These are phyloP conservation scores for Falco cherrug DNA, from an alignment of 2,797 vertebrate genomes.

Conservation along the genomic window DNA sequence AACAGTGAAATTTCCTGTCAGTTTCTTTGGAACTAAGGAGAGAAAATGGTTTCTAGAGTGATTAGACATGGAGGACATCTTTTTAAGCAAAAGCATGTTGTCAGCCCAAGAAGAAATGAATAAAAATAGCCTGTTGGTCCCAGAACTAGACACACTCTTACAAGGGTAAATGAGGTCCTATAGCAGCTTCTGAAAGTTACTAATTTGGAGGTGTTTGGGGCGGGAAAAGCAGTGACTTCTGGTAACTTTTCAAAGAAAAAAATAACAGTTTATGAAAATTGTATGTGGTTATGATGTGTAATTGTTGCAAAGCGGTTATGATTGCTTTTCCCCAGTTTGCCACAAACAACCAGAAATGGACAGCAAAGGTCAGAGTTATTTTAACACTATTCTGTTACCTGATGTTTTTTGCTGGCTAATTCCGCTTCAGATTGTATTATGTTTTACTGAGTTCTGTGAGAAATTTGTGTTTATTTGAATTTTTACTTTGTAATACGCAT, in stretches of 20 bases:
- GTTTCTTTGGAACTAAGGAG: neutral
- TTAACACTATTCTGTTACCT: neutral
- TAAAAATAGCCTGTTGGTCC: neutral
- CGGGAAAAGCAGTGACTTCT: neutral
- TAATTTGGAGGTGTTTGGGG: accelerated
- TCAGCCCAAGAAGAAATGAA: neutral
- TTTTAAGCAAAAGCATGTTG: neutral
- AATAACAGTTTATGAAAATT: neutral
- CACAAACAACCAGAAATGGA: neutral
- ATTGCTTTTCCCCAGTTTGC: neutral
- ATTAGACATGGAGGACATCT: neutral
- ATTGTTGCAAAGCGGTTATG: neutral
- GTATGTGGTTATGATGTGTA: neutral
- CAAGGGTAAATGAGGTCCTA: neutral
- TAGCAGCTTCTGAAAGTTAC: neutral
- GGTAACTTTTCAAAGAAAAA: neutral
- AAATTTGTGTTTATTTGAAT: neutral
- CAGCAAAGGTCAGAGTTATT: neutral
- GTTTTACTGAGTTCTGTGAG: neutral
- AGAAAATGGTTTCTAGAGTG: neutral
- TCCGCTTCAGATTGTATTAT: neutral
- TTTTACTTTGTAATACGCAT: neutral
- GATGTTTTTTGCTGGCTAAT: neutral
- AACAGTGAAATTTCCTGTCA: neutral
- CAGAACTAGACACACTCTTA: neutral